Evolutionary conservation across 2,888 invertebrate genomes (phyloP).

Genomic region (Hoplodrina blanda): DNA sequence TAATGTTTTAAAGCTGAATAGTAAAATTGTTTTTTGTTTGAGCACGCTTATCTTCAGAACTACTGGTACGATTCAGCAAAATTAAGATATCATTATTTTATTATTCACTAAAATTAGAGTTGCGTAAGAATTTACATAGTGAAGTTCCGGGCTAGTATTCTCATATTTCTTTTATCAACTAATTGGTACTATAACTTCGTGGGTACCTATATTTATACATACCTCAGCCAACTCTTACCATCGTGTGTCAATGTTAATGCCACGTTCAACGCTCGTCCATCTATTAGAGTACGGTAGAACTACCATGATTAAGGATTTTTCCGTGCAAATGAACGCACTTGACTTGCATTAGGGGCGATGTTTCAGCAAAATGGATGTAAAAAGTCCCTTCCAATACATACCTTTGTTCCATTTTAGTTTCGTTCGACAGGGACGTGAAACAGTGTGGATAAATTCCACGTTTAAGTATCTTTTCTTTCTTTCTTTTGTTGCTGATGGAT

Average conservation of each 20-base stretch:
- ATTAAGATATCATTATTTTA: too few species aligned
- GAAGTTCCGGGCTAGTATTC: too few species aligned
- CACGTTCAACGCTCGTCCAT: slow-evolving; percentile 64
- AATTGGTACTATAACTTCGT: not conserved
- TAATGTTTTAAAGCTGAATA: too few species aligned
- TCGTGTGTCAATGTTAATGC: slow-evolving; percentile 20
- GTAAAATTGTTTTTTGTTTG: too few species aligned
- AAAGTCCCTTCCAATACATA: slow-evolving; percentile 36
- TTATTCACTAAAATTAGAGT: too few species aligned
- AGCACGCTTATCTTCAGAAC: too few species aligned
- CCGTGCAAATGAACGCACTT: slow-evolving; percentile 71
- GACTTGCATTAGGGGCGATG: slow-evolving; percentile 68
- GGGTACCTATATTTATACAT: not conserved
- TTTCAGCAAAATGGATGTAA: slow-evolving; percentile 50
- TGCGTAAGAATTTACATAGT: too few species aligned
- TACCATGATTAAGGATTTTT: slow-evolving; percentile 67
- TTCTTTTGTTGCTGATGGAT: slow-evolving; percentile 11
- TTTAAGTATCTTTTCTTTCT: slow-evolving; percentile 19
- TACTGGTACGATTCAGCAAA: too few species aligned
- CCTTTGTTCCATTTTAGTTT: slow-evolving; percentile 25
- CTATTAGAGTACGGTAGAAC: slow-evolving; percentile 68
- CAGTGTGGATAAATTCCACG: slow-evolving; percentile 9
- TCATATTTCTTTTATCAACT: too few species aligned
- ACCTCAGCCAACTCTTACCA: slow-evolving; percentile 16
- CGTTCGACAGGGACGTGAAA: slow-evolving; percentile 19